Percentiles rank a stretch among this genome's conserved stretches.
Conservation (phyloP, 2,113 vertebrate genomes). For the Dissostichus mawsoni region DNA sequence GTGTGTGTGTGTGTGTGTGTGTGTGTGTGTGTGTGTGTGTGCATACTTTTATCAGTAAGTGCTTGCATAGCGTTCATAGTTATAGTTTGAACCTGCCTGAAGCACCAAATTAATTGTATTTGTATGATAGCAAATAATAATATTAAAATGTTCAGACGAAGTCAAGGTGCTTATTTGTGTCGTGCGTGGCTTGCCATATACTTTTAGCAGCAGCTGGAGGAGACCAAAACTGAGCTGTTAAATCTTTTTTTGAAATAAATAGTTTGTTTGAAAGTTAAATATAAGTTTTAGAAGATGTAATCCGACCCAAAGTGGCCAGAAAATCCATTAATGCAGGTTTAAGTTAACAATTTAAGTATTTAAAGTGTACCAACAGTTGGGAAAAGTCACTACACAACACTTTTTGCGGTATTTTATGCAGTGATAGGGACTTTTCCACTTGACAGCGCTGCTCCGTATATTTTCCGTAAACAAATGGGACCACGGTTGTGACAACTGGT, state of each 20-base stretch:
- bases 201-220: too few species aligned
- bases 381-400: too few species aligned
- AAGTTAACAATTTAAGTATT: too few species aligned
- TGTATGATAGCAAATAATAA: neutral
- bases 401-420: too few species aligned
- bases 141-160: neutral
- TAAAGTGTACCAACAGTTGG: too few species aligned
- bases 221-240: neutral
- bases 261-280: too few species aligned
- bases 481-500: slow-evolving; percentile 42
- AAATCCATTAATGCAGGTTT: neutral
- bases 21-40: slow-evolving; percentile 5
- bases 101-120: neutral
- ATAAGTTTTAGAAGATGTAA: neutral
- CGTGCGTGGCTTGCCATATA: neutral
- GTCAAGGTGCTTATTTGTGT: neutral
- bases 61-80: neutral
- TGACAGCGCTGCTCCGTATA: too few species aligned
- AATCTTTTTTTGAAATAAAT: too few species aligned
- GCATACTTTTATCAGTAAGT: neutral
- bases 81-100: neutral
- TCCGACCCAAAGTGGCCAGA: neutral
- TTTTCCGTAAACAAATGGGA: too few species aligned
- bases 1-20: slow-evolving; percentile 22
- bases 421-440: too few species aligned